Percentiles rank a stretch among this genome's conserved stretches.
Evolutionary conservation across 2,797 vertebrate species (phyloP).

Genomic region (Fratercula arctica): DNA sequence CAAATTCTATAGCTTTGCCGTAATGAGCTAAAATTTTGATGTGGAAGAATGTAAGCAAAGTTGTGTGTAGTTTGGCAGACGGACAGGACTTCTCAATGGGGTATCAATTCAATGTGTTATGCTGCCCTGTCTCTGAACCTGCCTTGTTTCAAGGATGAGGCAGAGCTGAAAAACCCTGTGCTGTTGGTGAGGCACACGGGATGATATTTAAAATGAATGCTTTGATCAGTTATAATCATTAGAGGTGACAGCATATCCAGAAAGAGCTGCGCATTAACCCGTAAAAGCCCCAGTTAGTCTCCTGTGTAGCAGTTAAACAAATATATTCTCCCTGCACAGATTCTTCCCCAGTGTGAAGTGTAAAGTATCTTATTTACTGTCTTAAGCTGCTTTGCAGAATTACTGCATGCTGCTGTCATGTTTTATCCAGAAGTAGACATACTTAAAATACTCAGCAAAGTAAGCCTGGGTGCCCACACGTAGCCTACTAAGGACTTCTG

Average conservation of each 20-base stretch:
- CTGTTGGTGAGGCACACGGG: background rate
- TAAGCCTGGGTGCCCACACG: background rate
- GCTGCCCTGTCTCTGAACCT: background rate
- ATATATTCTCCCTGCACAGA: background rate
- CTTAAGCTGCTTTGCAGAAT: background rate
- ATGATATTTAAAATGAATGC: background rate
- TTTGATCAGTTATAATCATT: background rate
- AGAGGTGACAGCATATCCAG: background rate
- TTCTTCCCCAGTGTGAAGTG: background rate
- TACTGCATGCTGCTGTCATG: background rate
- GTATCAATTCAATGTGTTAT: background rate
- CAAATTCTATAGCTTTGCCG: background rate
- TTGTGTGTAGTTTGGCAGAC: background rate
- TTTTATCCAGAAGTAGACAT: background rate
- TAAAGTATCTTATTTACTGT: background rate
- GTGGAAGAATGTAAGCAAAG: background rate
- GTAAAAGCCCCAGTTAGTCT: background rate
- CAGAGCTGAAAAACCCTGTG: background rate
- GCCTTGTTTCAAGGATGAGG: background rate
- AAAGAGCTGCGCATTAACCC: background rate
- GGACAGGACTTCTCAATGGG: background rate
- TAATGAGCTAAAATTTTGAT: background rate
- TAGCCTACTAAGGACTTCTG: background rate
- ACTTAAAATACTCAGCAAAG: background rate
- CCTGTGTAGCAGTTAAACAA: background rate